phyloP scores from a whole-genome alignment of 2,888 invertebrate genomes.

The Timandra comae region DNA sequence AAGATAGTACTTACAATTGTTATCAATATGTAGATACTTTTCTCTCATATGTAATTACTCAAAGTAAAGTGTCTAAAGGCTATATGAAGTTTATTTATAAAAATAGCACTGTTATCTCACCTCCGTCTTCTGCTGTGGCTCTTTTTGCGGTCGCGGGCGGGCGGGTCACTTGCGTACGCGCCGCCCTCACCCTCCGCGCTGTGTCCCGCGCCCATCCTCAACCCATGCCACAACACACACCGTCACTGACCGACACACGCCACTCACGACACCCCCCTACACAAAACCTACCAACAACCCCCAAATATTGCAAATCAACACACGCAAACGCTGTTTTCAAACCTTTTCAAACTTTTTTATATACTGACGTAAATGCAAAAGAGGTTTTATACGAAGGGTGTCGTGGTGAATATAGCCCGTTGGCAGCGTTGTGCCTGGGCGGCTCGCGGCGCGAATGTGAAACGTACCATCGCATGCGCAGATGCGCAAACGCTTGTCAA shows the following conservation, averaged over 20 bases:
- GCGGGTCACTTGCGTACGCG: constrained; percentile 70
- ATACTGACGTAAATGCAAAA: too few relatives aligned
- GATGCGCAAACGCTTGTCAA: constrained; percentile 44
- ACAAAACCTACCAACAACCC: too few relatives aligned
- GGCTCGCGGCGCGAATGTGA: constrained; percentile 67
- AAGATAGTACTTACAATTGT: too few relatives aligned
- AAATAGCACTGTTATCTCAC: constrained; percentile 37
- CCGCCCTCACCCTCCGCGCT: constrained; percentile 70
- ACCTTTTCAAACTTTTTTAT: too few relatives aligned
- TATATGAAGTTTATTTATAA: too few relatives aligned
- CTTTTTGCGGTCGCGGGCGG: constrained; percentile 60
- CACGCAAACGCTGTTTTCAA: too few relatives aligned
- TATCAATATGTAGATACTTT: too few relatives aligned
- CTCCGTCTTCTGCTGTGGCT: constrained; percentile 61
- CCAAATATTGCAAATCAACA: too few relatives aligned
- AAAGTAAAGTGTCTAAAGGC: too few relatives aligned
- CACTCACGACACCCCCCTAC: constrained; percentile 52
- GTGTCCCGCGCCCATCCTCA: constrained; percentile 71
- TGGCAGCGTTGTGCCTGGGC: constrained; percentile 55
- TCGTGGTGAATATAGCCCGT: constrained; percentile 37
- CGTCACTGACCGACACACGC: constrained; percentile 59
- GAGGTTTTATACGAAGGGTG: constrained; percentile 39
- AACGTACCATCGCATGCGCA: constrained; percentile 66
- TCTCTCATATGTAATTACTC: too few relatives aligned
- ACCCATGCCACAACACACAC: constrained; percentile 68